phyloP scores from a whole-genome alignment of 2,113 vertebrate species.

The Brachyhypopomus occidentalis region DNA sequence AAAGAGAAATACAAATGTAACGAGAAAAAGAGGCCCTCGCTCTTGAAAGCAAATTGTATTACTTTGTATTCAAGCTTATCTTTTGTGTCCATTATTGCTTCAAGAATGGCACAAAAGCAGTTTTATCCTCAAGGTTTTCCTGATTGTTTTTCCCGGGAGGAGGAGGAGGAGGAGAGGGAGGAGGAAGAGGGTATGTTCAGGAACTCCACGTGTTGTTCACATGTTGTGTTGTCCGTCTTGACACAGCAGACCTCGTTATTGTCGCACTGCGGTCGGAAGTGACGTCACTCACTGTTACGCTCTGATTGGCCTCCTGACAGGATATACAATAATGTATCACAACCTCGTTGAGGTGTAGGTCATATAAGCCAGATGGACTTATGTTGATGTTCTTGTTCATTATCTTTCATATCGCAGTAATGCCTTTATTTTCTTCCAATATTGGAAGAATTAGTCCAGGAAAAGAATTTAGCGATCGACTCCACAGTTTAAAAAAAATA shows the following conservation, averaged over 20 bases:
- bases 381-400: not conserved
- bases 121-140: constrained; percentile 42
- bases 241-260: not conserved
- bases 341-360: not conserved
- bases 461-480: not conserved
- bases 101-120: constrained; percentile 52
- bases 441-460: no score
- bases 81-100: constrained; percentile 58
- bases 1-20: constrained; percentile 55
- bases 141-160: not conserved
- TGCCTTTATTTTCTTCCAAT: not conserved
- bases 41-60: constrained; percentile 63
- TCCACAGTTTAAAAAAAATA: not conserved
- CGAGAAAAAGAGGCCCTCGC: constrained; percentile 44
- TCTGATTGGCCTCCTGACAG: no score
- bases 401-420: not conserved
- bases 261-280: no score
- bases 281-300: no score
- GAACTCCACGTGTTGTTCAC: not conserved
- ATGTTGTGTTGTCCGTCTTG: not conserved
- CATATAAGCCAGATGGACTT: not conserved
- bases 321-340: no score
- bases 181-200: not conserved
- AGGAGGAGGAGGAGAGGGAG: not conserved
- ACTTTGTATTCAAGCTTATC: constrained; percentile 51